Conservation (phyloP, 2,797 vertebrate genomes). For the Triplophysa bombifrons region DNA sequence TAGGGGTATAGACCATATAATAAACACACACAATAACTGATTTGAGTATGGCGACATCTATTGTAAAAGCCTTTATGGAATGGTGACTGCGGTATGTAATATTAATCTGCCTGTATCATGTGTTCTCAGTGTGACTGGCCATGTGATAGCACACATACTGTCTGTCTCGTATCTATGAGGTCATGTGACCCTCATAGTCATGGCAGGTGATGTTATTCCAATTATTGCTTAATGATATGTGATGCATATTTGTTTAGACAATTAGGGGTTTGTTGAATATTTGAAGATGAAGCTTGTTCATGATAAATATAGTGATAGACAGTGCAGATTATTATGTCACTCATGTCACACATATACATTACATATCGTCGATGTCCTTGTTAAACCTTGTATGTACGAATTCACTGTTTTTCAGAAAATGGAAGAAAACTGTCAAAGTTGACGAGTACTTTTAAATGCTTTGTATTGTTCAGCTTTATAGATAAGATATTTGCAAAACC, state of each 20-base stretch:
- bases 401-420: too few species aligned
- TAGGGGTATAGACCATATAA: not conserved
- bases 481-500: too few species aligned
- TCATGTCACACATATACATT: too few species aligned
- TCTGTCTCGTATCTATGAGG: not conserved
- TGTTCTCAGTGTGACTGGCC: not conserved
- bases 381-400: too few species aligned
- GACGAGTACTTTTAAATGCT: too few species aligned
- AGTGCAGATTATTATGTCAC: too few species aligned
- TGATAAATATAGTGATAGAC: too few species aligned
- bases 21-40: not conserved
- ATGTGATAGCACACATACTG: not conserved
- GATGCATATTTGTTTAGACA: not conserved
- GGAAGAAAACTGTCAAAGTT: too few species aligned
- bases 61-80: not conserved
- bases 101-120: constrained; percentile 4
- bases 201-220: not conserved
- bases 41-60: not conserved
- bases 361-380: too few species aligned
- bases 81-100: not conserved
- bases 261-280: too few species aligned
- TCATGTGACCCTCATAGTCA: not conserved
- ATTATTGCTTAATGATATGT: not conserved
- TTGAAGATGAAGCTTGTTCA: too few species aligned
- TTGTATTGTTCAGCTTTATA: too few species aligned